Base-by-base conservation (phyloP, 92 coral and sea anemone genomes). In the Phenganax marumi region DNA sequence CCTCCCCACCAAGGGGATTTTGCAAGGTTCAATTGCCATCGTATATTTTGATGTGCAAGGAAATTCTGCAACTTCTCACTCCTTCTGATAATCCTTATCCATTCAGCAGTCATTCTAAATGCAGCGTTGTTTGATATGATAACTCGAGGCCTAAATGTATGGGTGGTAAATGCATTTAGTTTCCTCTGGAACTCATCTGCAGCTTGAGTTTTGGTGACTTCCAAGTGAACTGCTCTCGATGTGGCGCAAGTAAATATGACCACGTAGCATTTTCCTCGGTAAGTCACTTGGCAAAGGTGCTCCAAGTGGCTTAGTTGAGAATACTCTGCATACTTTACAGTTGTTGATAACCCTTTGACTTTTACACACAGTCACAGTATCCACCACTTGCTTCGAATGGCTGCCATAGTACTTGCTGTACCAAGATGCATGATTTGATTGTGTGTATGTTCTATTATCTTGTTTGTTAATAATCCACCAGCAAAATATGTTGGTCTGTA, bases 1-100 rank as follows among this genome's bases (percentile, higher is more conserved):
- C 86, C 86, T 73, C 89, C 86, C 89, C 86, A 86, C 89, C 89
- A 81, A 8, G 89, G 86, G 52, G 86, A 81, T 48, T 53, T 86
- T 11, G 76, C 79, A 13, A 81, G 69, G 75, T 81, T 81, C 50
- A 86, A 86, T 62, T 63, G 47, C 84, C 84, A 81, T 46, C 73
- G 46, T 50, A 81, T 81, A 17, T 48, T 12, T 22, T 81, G 63
- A 12, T 13, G 13, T 55, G 84, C 84, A 11, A 78, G 83, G 47
- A 16, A 48, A 75, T 82, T 54, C 46, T 82, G 80, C 70, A 71
- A 55, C 81, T 71, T 82, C 70, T 82, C 81, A 75, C 80, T 82
- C 55, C 70, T 82, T 75, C 80, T 70, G 26, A 82, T 82, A 46
- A 39, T 68, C 46, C 26, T 46, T 0, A 70, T 70, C 19, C 18